A percentile compares a stretch with the other conserved stretches of the same genome.
These are phyloP conservation scores for Ficedula albicollis DNA, from an alignment of 2,797 vertebrate genomes.

Conservation along the genomic window DNA sequence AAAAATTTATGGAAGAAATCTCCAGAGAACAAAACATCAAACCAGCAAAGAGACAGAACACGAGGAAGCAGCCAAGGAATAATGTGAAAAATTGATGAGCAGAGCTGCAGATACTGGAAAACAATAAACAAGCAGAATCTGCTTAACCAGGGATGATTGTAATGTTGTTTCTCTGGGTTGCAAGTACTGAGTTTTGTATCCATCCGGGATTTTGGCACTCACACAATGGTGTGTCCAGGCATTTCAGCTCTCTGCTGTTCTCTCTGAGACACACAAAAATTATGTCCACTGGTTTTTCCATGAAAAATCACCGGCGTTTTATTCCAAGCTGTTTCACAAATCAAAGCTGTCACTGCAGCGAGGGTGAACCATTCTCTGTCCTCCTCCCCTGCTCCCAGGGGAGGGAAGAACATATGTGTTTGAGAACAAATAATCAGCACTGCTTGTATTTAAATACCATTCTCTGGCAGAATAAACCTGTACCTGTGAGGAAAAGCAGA, in stretches of 20 bases:
- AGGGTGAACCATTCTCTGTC: background rate
- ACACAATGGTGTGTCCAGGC: background rate
- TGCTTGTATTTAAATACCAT: background rate
- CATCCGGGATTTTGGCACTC: background rate
- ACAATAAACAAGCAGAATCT: slow-evolving; percentile 5
- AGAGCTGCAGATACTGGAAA: background rate
- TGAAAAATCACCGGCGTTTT: background rate
- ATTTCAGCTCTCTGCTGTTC: background rate
- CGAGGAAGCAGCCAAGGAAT: background rate
- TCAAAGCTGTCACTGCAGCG: background rate
- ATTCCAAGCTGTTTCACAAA: background rate
- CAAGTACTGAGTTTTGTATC: background rate
- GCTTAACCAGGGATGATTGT: background rate
- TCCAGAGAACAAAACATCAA: background rate
- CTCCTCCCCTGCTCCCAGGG: background rate
- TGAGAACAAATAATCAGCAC: background rate
- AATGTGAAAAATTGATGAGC: slow-evolving; percentile 39
- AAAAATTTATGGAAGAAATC: background rate
- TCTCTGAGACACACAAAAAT: background rate
- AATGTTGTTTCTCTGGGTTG: background rate
- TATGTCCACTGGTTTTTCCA: background rate
- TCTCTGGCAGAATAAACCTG: background rate
- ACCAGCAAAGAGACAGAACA: background rate
- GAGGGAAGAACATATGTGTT: background rate
- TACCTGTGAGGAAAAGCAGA: background rate